These are phyloP conservation scores for Rotaria macrura DNA, from an alignment of 2,888 invertebrate species.

Conservation along the genomic window DNA sequence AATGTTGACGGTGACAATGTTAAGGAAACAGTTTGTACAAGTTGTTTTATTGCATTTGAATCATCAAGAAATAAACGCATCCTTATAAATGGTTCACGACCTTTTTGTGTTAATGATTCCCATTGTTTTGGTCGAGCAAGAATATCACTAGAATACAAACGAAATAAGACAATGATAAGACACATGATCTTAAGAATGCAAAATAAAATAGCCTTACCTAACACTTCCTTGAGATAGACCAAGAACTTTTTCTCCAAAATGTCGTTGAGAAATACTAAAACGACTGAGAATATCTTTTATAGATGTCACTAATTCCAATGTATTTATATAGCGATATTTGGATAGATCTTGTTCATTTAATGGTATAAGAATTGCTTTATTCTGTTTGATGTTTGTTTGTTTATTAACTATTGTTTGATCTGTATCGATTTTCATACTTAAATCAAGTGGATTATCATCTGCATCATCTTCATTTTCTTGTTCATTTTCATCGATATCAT, in stretches of 20 bases:
- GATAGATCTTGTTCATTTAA: conserved; percentile 98
- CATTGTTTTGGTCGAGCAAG: conserved; percentile 95
- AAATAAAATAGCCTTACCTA: too few relatives aligned
- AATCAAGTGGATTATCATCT: neutral
- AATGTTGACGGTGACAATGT: neutral
- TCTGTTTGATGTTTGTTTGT: conserved; percentile 62
- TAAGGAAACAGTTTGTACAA: conserved; percentile 13
- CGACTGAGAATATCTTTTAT: conserved; percentile 52
- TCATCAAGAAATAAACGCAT: conserved; percentile 39
- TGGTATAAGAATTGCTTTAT: conserved; percentile 88
- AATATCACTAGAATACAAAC: conserved; percentile 72
- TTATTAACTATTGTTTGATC: neutral
- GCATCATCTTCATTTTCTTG: neutral
- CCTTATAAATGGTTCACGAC: conserved; percentile 62
- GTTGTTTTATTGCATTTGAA: conserved; percentile 21
- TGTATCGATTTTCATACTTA: conserved; percentile 1
- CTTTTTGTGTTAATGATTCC: conserved; percentile 96
- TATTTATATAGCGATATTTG: conserved; percentile 89
- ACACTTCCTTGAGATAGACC: conserved; percentile 67
- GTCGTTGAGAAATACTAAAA: conserved; percentile 71
- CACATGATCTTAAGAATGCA: too few relatives aligned
- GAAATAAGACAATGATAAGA: too few relatives aligned
- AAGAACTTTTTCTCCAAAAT: conserved; percentile 94
- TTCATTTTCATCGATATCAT: neutral
- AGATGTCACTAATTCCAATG: conserved; percentile 77